Evolutionary conservation across 2,888 invertebrate genomes (phyloP).

Genomic region (Napeogenes inachia): DNA sequence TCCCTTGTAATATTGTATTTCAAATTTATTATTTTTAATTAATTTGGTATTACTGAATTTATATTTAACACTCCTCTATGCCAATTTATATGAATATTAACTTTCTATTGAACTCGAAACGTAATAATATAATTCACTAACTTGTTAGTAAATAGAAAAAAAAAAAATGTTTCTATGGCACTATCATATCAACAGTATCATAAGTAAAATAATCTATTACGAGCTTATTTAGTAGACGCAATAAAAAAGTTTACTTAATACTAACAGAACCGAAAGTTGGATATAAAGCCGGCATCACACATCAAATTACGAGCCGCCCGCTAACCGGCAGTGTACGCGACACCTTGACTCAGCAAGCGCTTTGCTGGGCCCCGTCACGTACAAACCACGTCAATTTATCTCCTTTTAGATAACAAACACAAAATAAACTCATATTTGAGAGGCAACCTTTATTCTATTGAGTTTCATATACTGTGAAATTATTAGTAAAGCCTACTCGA

Average conservation of each 20-base stretch:
- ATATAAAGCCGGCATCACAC: slow-evolving; percentile 34
- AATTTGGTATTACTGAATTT: too few species aligned
- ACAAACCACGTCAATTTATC: slow-evolving; percentile 57
- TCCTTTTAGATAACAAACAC: slow-evolving; percentile 44
- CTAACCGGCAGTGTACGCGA: slow-evolving; percentile 36
- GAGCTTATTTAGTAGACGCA: not conserved
- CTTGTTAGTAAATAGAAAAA: not conserved
- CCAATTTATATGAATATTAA: too few species aligned
- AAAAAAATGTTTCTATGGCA: not conserved
- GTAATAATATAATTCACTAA: not conserved
- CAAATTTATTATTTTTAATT: too few species aligned
- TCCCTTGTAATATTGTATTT: too few species aligned
- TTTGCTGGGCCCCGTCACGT: slow-evolving; percentile 50
- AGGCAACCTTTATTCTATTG: not conserved
- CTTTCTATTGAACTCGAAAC: not conserved
- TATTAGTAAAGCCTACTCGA: too few species aligned
- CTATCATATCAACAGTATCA: not conserved
- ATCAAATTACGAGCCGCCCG: slow-evolving; percentile 37
- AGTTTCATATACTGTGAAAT: too few species aligned
- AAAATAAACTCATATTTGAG: slow-evolving; percentile 33
- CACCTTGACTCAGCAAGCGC: slow-evolving; percentile 43
- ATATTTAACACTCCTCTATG: too few species aligned
- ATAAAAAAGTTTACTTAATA: slow-evolving; percentile 5
- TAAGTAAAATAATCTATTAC: too few species aligned
- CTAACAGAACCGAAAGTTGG: slow-evolving; percentile 18